Evolutionary conservation across 2,797 vertebrate species (phyloP).

Genomic region (Cossypha dichroa): DNA sequence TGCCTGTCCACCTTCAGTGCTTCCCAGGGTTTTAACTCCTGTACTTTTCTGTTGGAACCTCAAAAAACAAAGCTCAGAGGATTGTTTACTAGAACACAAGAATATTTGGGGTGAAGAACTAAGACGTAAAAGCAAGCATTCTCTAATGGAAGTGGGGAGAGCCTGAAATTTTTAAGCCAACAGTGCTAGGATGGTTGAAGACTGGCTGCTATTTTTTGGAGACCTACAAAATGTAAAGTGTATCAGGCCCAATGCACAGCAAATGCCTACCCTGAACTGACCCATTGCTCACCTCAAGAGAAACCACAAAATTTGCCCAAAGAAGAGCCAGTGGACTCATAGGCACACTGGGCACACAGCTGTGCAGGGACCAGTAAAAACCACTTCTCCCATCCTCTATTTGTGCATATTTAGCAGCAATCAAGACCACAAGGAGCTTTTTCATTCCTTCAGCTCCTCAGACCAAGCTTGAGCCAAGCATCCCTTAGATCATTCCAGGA

Average conservation of each 20-base stretch:
- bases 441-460: constrained; percentile 17
- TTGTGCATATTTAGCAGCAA: not conserved
- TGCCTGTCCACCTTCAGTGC: not conserved
- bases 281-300: not conserved
- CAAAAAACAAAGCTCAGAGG: not conserved
- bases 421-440: not conserved
- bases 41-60: not conserved
- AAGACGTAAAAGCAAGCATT: not conserved
- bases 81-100: not conserved
- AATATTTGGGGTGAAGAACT: not conserved
- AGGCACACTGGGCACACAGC: not conserved
- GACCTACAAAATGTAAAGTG: not conserved
- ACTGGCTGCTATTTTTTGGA: not conserved
- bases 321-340: not conserved
- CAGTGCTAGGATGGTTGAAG: not conserved
- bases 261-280: not conserved
- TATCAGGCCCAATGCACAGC: not conserved
- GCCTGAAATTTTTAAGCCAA: not conserved
- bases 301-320: not conserved
- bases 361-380: not conserved
- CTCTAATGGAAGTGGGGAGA: not conserved
- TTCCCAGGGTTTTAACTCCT: not conserved
- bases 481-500: not conserved
- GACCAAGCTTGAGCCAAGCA: not conserved
- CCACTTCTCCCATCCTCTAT: not conserved